Base-by-base conservation (phyloP, 2,113 vertebrate genomes). In the Pelvicachromis taeniatus region DNA sequence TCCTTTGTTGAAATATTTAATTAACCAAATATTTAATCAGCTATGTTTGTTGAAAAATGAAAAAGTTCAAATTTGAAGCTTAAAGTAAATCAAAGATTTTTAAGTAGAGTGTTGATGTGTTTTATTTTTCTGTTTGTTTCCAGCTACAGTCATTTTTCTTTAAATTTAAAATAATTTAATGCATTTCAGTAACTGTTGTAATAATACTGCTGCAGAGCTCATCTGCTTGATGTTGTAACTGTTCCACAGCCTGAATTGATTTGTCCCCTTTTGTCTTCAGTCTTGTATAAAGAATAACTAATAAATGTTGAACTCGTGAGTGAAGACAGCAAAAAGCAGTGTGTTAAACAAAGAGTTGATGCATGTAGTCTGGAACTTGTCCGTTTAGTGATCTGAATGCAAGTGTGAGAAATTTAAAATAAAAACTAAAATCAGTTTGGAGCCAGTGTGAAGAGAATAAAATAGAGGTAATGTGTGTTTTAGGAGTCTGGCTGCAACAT, bases 41-140 rank as follows among this genome's bases (percentile, higher is more conserved):
- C 16, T 19, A 0, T 9, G 58, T 35, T 19, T 35, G 16, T 33
- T 61, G 9, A 61, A 35, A 33, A 61, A 19, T 6, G 17, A 19
- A 16, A n/a, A 61, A 61, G 58, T 33, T 61, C 56, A 59, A 0
- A 59, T 19, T 0, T 33, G 16, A 61, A 61, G 58, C 58, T 61
- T 61, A 19, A 17, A 61, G 16, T 0, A 58, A 12, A 12, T 31
- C 6, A 7, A 31, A 2, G 11, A 42, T 38, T 45, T 12, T 45
- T 5, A 45, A 31, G 31, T 31, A 31, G 31, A 31, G 5, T 45
- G 42, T 45, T 45, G 31, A 31, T 31, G 31, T 31, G 5, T 31
- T 31, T 31, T 6, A 31, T 45, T 12, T 5, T 45, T 5, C 5
- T 9, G 9, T 35, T 42, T 45, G 1, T 14, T 45, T 13, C 42